These are phyloP conservation scores for Leptura quadrifasciata DNA, from an alignment of 2,888 invertebrate species.

Conservation along the genomic window DNA sequence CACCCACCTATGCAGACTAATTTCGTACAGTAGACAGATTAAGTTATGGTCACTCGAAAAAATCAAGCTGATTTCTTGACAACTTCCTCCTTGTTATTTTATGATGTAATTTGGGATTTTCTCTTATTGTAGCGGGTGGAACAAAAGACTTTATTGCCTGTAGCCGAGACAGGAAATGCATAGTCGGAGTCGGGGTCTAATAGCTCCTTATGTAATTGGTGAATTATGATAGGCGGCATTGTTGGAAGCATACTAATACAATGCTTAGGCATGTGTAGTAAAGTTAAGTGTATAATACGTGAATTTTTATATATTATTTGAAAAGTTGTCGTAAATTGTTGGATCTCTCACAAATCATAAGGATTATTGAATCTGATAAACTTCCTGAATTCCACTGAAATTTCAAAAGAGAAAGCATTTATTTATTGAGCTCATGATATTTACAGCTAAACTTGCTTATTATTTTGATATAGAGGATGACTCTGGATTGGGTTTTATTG, in stretches of 20 bases:
- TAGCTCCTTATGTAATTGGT: slow-evolving; percentile 38
- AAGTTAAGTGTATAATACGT: slow-evolving; percentile 25
- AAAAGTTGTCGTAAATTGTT: slow-evolving; percentile 31
- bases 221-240: slow-evolving; percentile 24
- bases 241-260: slow-evolving; percentile 29
- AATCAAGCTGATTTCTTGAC: slow-evolving; percentile 32
- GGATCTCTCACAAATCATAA: slow-evolving; percentile 24
- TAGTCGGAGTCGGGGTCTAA: slow-evolving; percentile 39
- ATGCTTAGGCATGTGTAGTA: slow-evolving; percentile 23
- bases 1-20: slow-evolving; percentile 65
- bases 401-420: slow-evolving; percentile 8
- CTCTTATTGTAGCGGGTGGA: slow-evolving; percentile 27
- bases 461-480: too few relatives aligned
- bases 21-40: slow-evolving; percentile 50
- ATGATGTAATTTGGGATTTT: slow-evolving; percentile 35
- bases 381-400: slow-evolving; percentile 41
- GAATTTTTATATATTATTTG: slow-evolving; percentile 28
- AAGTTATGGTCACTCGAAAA: slow-evolving; percentile 34
- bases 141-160: slow-evolving; percentile 19
- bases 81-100: slow-evolving; percentile 34
- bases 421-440: background rate
- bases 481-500: too few relatives aligned
- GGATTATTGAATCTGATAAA: slow-evolving; percentile 27
- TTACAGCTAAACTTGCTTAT: background rate
- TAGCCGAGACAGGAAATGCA: slow-evolving; percentile 34